Evolutionary conservation across 2,797 vertebrate genomes (phyloP).

Genomic region (Acomys russatus): DNA sequence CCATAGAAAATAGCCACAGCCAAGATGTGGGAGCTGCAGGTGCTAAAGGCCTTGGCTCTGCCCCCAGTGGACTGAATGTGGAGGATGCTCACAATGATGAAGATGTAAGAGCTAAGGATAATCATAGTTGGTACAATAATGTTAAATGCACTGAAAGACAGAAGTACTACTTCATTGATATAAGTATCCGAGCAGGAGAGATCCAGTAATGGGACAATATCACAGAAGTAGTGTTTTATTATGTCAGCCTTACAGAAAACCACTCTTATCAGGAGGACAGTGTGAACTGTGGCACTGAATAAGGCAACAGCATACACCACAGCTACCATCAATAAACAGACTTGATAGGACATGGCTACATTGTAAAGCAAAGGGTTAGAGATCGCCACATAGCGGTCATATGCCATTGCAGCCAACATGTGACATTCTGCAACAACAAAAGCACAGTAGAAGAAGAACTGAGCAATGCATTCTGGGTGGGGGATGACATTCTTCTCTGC

Average conservation of each 20-base stretch:
- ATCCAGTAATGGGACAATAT: background rate
- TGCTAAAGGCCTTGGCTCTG: conserved; percentile 35
- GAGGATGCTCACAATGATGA: conserved; percentile 21
- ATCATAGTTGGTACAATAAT: background rate
- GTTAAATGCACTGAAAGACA: background rate
- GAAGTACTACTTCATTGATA: background rate
- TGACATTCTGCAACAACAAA: conserved; percentile 36
- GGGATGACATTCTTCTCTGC: background rate
- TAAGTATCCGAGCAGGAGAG: background rate
- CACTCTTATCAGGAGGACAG: background rate
- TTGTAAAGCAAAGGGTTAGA: conserved; percentile 1
- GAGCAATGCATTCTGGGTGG: background rate
- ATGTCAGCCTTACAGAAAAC: conserved; percentile 2
- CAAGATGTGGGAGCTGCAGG: conserved; percentile 40
- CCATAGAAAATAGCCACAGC: conserved; percentile 56
- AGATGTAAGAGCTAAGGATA: conserved; percentile 31
- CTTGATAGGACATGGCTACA: background rate
- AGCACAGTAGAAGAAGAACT: background rate
- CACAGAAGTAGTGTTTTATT: conserved; percentile 50
- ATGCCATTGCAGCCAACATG: conserved; percentile 43
- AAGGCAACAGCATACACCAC: background rate
- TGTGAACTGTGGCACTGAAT: background rate
- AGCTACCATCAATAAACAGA: background rate
- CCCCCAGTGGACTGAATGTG: background rate
- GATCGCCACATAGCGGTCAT: conserved; percentile 14